phyloP scores from a whole-genome alignment of 2,797 vertebrate species.

The Rhyacichthys aspro region DNA sequence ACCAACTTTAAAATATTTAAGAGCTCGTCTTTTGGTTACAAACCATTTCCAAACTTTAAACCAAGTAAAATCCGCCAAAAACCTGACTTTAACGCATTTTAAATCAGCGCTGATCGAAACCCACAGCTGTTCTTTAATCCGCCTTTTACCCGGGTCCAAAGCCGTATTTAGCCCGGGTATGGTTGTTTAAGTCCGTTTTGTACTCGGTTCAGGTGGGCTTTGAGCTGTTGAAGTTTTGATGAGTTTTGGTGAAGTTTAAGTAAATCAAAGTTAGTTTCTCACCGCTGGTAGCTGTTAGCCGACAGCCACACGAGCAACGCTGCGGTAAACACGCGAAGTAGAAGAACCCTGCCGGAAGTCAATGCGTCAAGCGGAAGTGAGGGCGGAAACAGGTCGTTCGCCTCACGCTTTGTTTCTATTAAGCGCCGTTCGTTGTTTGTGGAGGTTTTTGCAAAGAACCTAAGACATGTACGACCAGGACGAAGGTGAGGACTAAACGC shows the following conservation, averaged over 20 bases:
- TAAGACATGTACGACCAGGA: constrained; percentile 82
- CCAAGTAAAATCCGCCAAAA: no score
- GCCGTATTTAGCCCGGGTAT: no score
- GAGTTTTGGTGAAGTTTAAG: background rate
- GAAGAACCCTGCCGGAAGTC: background rate
- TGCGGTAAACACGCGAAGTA: background rate
- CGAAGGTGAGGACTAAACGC: constrained; percentile 69
- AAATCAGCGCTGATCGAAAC: no score
- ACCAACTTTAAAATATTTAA: no score
- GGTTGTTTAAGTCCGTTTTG: no score
- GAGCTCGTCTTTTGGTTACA: no score
- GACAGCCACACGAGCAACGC: background rate
- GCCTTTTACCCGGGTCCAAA: no score
- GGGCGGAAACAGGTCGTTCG: background rate
- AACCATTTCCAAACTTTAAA: no score
- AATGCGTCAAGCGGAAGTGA: background rate
- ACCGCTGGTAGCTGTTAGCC: background rate
- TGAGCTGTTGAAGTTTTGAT: background rate
- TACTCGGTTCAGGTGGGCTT: no score
- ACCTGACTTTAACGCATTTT: no score
- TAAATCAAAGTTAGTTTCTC: background rate
- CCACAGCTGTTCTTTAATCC: no score
- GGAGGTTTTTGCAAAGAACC: background rate
- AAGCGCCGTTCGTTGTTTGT: background rate
- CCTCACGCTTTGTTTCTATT: background rate